Evolutionary conservation across 2,113 vertebrate species (phyloP).

Genomic region (Scalopus aquaticus): DNA sequence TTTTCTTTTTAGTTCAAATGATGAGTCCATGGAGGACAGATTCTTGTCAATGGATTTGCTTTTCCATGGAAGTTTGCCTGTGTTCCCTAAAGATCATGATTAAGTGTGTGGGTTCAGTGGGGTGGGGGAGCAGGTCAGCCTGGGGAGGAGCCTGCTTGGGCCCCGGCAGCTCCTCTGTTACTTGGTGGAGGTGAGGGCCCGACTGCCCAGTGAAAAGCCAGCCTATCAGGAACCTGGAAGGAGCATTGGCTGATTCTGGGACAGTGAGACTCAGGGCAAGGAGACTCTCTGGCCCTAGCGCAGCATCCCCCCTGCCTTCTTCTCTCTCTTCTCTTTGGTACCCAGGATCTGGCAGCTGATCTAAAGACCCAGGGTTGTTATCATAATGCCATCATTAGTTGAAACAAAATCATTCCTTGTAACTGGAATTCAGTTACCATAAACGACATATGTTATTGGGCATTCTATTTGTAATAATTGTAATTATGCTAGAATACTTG

Average conservation of each 20-base stretch:
- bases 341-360: constrained; percentile 39
- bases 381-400: constrained; percentile 49
- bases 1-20: not conserved
- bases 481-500: constrained; percentile 62
- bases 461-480: constrained; percentile 65
- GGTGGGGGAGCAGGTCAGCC: not conserved
- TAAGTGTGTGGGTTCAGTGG: not conserved
- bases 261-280: not conserved
- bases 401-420: constrained; percentile 72
- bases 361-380: constrained; percentile 35
- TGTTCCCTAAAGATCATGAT: not conserved
- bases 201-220: not conserved
- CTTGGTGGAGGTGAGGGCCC: not conserved
- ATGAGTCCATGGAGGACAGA: not conserved
- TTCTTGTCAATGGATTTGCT: not conserved
- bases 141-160: not conserved
- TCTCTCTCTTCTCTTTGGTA: not conserved
- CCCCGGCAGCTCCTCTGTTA: no score
- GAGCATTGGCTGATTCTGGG: not conserved
- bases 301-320: not conserved
- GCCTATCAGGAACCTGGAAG: not conserved
- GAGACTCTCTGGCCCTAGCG: not conserved
- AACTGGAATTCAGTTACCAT: constrained; percentile 65
- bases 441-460: constrained; percentile 63
- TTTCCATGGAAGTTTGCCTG: not conserved